Evolutionary conservation across 2,113 vertebrate species (phyloP).

Genomic region (Aegotheles bennettii): DNA sequence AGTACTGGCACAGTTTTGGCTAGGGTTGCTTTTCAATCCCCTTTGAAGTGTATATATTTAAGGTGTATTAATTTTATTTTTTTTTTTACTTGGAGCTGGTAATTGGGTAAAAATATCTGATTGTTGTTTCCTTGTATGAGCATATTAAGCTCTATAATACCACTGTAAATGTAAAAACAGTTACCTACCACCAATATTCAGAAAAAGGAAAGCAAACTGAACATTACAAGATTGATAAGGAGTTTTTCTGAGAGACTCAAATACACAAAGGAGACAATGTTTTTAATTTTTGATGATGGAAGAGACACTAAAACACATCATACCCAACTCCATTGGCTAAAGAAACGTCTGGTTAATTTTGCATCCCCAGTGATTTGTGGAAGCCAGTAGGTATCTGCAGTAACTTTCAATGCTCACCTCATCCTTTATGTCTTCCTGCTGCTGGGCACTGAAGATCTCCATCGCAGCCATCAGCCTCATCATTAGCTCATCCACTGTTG

Average conservation of each 20-base stretch:
- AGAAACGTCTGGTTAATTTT: not conserved
- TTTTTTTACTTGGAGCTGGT: not conserved
- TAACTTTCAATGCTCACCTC: constrained; percentile 80
- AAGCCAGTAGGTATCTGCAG: constrained; percentile 5
- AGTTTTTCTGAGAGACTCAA: not conserved
- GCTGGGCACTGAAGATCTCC: constrained; percentile 98
- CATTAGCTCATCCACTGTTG: constrained; percentile 98
- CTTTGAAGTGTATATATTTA: not conserved
- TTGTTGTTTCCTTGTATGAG: not conserved
- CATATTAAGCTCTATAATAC: not conserved
- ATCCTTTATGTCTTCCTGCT: constrained; percentile 98
- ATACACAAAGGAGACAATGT: not conserved
- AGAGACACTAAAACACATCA: not conserved
- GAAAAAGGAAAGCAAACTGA: not conserved
- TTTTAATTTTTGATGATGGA: not conserved
- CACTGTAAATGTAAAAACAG: not conserved
- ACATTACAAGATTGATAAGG: not conserved
- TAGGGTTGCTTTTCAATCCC: not conserved
- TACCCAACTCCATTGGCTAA: not conserved
- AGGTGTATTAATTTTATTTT: not conserved
- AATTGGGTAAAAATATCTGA: not conserved
- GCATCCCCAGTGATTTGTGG: not conserved
- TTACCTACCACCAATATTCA: not conserved
- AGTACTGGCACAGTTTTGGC: not conserved
- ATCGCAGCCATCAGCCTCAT: constrained; percentile 98